phyloP scores from a whole-genome alignment of 1,140 invertebrate genomes.

The Caenorhabditis inopinata region DNA sequence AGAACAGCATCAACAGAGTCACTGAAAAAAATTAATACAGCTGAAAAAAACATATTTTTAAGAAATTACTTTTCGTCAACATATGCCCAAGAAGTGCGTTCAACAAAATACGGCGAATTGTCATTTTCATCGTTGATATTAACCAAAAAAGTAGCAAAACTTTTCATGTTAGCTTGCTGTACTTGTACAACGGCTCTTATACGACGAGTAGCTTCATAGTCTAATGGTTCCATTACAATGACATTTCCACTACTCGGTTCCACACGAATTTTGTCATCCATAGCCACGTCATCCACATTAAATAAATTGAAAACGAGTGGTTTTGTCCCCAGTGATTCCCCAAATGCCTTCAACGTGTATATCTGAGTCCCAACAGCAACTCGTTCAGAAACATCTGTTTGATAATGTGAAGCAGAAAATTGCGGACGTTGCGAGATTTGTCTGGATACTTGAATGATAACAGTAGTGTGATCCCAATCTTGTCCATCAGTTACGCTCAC shows the following conservation, averaged over 20 bases:
- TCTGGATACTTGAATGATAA: slow-evolving; percentile 24
- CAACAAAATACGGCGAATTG: slow-evolving; percentile 16
- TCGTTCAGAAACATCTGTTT: slow-evolving; percentile 26
- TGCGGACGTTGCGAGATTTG: background rate
- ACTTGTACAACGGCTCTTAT: slow-evolving; percentile 30
- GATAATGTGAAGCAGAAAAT: slow-evolving; percentile 28
- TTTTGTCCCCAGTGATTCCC: background rate
- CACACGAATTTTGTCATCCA: slow-evolving; percentile 38
- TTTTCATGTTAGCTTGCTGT: slow-evolving; percentile 34
- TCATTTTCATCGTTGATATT: slow-evolving; percentile 42
- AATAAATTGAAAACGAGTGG: slow-evolving; percentile 23
- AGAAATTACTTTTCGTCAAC: background rate
- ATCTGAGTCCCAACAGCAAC: slow-evolving; percentile 37
- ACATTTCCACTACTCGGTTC: slow-evolving; percentile 44
- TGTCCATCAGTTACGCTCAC: slow-evolving; percentile 36
- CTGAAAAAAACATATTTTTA: background rate
- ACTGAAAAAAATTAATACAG: slow-evolving; percentile 5
- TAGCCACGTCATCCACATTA: slow-evolving; percentile 22
- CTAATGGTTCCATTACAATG: slow-evolving; percentile 36
- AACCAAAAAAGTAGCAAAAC: slow-evolving; percentile 3
- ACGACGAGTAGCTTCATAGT: slow-evolving; percentile 17
- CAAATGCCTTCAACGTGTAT: slow-evolving; percentile 28
- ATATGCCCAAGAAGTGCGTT: background rate
- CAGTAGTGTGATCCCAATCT: background rate
- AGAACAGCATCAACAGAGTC: slow-evolving; percentile 74